Evolutionary conservation across 2,888 invertebrate genomes (phyloP).

Genomic region (Leuctra nigra): DNA sequence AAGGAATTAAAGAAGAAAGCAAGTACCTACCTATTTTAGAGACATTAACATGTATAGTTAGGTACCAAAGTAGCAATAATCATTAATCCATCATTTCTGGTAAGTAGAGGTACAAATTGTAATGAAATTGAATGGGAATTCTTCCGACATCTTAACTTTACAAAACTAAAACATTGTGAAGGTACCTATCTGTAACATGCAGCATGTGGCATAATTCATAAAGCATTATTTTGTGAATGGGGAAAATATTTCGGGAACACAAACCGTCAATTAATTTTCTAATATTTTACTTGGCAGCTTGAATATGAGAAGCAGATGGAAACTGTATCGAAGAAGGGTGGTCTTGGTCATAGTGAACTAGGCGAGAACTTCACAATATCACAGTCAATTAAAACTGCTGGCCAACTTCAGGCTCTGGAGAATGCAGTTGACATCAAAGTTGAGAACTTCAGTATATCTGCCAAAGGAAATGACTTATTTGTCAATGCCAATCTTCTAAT

Average conservation of each 20-base stretch:
- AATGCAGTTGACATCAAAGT: conserved; percentile 97
- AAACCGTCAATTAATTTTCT: too few relatives aligned
- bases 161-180: too few relatives aligned
- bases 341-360: conserved; percentile 81
- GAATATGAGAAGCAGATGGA: conserved; percentile 87
- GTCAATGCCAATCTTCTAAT: conserved; percentile 92
- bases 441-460: conserved; percentile 96
- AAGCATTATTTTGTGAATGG: too few relatives aligned
- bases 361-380: conserved; percentile 96
- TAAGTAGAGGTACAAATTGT: too few relatives aligned
- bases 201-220: too few relatives aligned
- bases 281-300: conserved; percentile 47
- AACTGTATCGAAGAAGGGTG: conserved; percentile 75
- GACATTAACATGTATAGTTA: background rate
- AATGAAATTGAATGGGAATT: too few relatives aligned
- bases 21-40: conserved; percentile 13
- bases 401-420: conserved; percentile 72
- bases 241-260: too few relatives aligned
- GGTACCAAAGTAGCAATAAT: background rate
- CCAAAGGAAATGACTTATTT: conserved; percentile 95
- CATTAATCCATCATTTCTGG: conserved; percentile 17
- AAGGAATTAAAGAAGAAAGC: conserved; percentile 75
- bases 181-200: too few relatives aligned
- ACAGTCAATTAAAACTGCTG: conserved; percentile 59
- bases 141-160: too few relatives aligned